Conservation (phyloP, 2,113 vertebrate genomes). For the Thamnophis sirtalis region DNA sequence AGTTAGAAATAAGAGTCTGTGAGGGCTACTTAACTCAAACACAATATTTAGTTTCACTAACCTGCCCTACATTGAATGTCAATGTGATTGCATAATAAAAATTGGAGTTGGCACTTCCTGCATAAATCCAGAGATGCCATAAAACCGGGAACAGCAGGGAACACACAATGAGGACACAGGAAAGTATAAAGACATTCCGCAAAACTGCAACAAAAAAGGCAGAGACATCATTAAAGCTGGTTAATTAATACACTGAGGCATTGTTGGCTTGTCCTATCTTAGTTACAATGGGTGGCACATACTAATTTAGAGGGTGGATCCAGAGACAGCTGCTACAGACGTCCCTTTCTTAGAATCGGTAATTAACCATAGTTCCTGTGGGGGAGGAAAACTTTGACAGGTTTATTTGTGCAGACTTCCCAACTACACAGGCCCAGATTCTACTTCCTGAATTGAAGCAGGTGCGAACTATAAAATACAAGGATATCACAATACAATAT, state of each 20-base stretch:
- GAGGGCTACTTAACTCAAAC: background rate
- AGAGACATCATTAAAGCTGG: constrained; percentile 20
- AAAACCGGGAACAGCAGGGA: constrained; percentile 94
- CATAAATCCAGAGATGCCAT: constrained; percentile 99
- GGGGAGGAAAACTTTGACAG: constrained; percentile 12
- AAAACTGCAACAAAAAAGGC: constrained; percentile 74
- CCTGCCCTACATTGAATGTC: constrained; percentile 95
- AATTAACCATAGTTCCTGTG: constrained; percentile 27
- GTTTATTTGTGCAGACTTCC: background rate
- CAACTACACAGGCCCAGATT: background rate
- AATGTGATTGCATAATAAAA: constrained; percentile 98
- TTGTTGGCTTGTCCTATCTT: background rate
- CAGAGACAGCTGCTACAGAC: constrained; percentile 21
- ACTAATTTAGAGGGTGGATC: constrained; percentile 12
- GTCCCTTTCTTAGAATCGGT: background rate
- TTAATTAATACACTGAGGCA: background rate
- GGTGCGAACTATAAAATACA: background rate
- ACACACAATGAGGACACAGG: constrained; percentile 86
- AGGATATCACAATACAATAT: background rate
- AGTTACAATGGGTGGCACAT: background rate
- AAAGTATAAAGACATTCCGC: constrained; percentile 92
- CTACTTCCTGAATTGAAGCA: constrained; percentile 16
- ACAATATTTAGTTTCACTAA: constrained; percentile 52
- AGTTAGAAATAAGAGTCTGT: background rate
- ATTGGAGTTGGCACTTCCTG: constrained; percentile 98